phyloP scores from a whole-genome alignment of 1,140 invertebrate genomes.

The Caenorhabditis latens region DNA sequence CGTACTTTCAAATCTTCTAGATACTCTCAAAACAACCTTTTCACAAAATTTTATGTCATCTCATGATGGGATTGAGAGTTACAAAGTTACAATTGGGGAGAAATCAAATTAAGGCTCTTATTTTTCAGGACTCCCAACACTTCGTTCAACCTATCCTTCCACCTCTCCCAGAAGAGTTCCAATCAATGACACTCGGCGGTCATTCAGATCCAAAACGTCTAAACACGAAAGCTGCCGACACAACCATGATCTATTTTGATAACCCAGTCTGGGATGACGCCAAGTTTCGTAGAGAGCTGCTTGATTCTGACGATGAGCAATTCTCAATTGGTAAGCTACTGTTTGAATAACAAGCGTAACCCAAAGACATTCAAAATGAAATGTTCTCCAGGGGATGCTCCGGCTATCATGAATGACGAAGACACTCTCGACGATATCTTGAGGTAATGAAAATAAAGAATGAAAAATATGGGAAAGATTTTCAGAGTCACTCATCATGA shows the following conservation, averaged over 20 bases:
- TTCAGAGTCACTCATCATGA: slow-evolving; percentile 27
- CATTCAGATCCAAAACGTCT: background rate
- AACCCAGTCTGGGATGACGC: slow-evolving; percentile 44
- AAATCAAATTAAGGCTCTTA: background rate
- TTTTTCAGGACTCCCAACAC: slow-evolving; percentile 21
- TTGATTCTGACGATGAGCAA: slow-evolving; percentile 27
- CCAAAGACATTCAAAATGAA: background rate
- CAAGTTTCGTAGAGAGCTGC: slow-evolving; percentile 10
- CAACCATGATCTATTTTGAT: slow-evolving; percentile 22
- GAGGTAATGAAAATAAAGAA: background rate
- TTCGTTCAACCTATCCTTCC: background rate
- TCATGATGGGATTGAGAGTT: too few relatives aligned
- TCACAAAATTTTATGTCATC: too few relatives aligned
- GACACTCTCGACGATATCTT: slow-evolving; percentile 20
- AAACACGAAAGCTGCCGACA: slow-evolving; percentile 13
- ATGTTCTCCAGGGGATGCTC: background rate
- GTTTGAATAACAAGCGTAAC: background rate
- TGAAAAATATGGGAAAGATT: background rate
- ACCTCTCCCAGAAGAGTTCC: background rate
- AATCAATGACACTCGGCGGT: slow-evolving; percentile 8
- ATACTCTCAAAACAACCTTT: too few relatives aligned
- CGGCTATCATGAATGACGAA: slow-evolving; percentile 9
- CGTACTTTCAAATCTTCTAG: too few relatives aligned
- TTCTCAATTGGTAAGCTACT: background rate
- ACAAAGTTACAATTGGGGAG: too few relatives aligned